phyloP scores from a whole-genome alignment of 2,888 invertebrate genomes.

The Lamellibrachia satsuma region DNA sequence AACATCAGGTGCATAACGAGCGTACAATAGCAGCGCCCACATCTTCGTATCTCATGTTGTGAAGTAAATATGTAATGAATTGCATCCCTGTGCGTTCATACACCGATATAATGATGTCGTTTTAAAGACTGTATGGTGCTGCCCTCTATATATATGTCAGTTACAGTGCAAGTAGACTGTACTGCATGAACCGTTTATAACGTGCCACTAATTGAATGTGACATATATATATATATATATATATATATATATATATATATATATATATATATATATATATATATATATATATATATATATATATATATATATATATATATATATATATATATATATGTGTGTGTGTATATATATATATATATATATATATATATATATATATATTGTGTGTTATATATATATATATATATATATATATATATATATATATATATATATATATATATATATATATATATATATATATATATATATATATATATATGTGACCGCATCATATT shows the following conservation, averaged over 20 bases:
- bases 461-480: background rate
- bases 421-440: too few species aligned
- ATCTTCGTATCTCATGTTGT: background rate
- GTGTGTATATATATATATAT: background rate
- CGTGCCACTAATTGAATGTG: background rate
- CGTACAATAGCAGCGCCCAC: too few species aligned
- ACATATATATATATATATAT: background rate
- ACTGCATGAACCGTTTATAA: background rate
- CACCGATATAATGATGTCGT: background rate
- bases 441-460: too few species aligned
- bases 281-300: background rate
- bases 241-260: background rate
- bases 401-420: background rate
- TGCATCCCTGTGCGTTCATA: too few species aligned
- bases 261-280: background rate
- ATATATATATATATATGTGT: background rate
- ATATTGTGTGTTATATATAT: too few species aligned
- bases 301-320: background rate
- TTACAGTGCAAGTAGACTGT: background rate
- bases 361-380: background rate
- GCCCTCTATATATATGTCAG: background rate
- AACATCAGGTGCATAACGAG: too few species aligned
- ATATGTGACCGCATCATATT: background rate
- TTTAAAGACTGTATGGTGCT: background rate
- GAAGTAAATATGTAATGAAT: background rate